phyloP scores from a whole-genome alignment of 2,113 vertebrate genomes.

The Martes martes region DNA sequence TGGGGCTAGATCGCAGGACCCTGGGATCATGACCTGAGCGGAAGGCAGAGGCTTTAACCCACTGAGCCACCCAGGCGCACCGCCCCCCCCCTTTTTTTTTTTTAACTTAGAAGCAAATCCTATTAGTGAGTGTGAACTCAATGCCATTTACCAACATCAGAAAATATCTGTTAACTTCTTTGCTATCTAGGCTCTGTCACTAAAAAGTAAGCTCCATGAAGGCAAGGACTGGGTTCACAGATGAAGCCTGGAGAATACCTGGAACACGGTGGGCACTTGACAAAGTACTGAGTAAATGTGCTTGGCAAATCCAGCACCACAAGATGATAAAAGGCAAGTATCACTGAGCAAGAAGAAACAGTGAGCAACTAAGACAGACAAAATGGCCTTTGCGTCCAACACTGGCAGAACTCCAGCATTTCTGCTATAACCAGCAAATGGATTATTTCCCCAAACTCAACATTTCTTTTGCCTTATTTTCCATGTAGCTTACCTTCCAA shows the following conservation, averaged over 20 bases:
- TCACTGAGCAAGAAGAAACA: neutral
- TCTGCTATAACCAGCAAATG: neutral
- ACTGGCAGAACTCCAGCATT: neutral
- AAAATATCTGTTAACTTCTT: neutral
- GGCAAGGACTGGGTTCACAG: neutral
- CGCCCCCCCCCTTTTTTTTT: neutral
- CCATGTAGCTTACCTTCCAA: neutral
- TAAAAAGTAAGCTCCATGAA: neutral
- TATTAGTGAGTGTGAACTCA: neutral
- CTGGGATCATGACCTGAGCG: too few relatives aligned
- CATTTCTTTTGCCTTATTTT: slow-evolving; percentile 6
- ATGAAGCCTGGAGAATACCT: neutral
- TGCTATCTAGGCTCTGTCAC: neutral
- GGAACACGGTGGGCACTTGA: neutral
- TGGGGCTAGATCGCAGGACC: too few relatives aligned
- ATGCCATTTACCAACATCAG: neutral
- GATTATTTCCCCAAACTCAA: neutral
- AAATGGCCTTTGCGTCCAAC: neutral
- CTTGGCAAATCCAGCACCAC: neutral
- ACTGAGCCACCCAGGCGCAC: too few relatives aligned
- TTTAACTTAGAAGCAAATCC: neutral
- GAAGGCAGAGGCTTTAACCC: too few relatives aligned
- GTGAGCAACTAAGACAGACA: neutral
- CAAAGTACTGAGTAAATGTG: neutral
- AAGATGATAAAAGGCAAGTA: neutral